Base-by-base conservation (phyloP, 2,113 vertebrate genomes). In the Aspidoscelis tigris region DNA sequence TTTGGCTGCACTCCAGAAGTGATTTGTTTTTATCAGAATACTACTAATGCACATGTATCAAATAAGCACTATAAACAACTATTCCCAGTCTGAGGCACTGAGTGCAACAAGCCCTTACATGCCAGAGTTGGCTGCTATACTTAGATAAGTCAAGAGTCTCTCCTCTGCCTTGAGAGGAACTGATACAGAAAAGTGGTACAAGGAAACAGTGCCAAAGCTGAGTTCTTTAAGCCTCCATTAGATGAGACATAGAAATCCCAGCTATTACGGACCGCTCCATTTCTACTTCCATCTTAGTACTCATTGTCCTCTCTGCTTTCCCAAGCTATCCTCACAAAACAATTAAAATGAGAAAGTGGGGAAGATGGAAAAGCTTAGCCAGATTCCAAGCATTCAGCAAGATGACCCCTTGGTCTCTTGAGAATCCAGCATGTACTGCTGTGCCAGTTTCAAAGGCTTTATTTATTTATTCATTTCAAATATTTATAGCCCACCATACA, bases 91-190 rank as follows among this genome's bases (percentile, higher is more conserved):
- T 43, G 65, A 1, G 83, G 89, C 76, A 14, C 80, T 71, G 58
- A 5, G 64, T 43, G 75, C 86, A 82, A 88, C 86, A 92, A 81
- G 88, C 1, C 84, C 82, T 0, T 81, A 89, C 89, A 76, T 89
- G 83, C 72, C 84, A 44, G 24, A 86, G 77, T 83, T 82, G 83
- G 83, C 86, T 92, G 43, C 24, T 87, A 82, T 81, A 76, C 1
- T 81, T 88, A 75, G 86, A 64, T 76, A 86, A 89, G 83, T 4
- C 50, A 86, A 71, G 89, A 92, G 90, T 90, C 64, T 80, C 86
- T 92, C 0, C 84, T 90, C 88, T 81, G 24, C 76, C 86, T 91
- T 84, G 22, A 88, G 24, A 66, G 72, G 84, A 90, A 81, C 22
- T 39, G 21, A 83, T 65, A 68, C 68, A 75, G 26, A 4, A 88